Base-by-base conservation (phyloP, 2,888 invertebrate genomes). In the Argyra leucocephala region DNA sequence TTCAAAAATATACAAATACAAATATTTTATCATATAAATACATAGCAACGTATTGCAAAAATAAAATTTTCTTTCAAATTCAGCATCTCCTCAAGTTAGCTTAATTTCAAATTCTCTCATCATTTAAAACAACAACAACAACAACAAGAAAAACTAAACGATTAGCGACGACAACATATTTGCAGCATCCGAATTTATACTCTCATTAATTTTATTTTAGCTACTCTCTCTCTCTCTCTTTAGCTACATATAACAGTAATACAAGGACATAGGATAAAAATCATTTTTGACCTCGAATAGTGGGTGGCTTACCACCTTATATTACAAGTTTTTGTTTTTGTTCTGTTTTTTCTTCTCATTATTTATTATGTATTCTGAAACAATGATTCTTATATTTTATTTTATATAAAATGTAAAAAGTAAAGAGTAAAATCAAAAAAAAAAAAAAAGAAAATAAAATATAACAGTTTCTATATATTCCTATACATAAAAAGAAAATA, bases 261-360 rank as follows among this genome's bases (percentile, higher is more conserved):
- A 48, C 48, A 48, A 48, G 48, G 48, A 48, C 18, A 48, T 18
- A 48, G 48, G 18, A 48, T 48, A 18, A 48, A 48, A 48, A 48
- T 48, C n/a, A 48, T 48, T 18, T 48, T 48, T 48, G 48, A 48
- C 48, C 48, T 48, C 48, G 48, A 48, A 48, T 48, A 18, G 48
- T 48, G 48, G 48, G 48, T 48, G 48, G 48, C 18, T 48, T 48
- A 48, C 48, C 48, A 48, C 48, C 48, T 48, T n/a, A 37, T 31
- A 31, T 31, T 31, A 10, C n/a, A n/a, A n/a, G 10, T 48, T 48
- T 48, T 48, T 15, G 18, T 48, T 48, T 48, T n/a, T n/a, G 12
- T 48, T 37, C 12, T 48, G 48, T 48, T 48, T 48, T 48, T 48
- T 48, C 2, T n/a, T 48, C 18, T 48, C 15, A 18, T 48, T 48